These are phyloP conservation scores for Thereva nobilitata DNA, from an alignment of 2,888 invertebrate genomes.

Conservation along the genomic window DNA sequence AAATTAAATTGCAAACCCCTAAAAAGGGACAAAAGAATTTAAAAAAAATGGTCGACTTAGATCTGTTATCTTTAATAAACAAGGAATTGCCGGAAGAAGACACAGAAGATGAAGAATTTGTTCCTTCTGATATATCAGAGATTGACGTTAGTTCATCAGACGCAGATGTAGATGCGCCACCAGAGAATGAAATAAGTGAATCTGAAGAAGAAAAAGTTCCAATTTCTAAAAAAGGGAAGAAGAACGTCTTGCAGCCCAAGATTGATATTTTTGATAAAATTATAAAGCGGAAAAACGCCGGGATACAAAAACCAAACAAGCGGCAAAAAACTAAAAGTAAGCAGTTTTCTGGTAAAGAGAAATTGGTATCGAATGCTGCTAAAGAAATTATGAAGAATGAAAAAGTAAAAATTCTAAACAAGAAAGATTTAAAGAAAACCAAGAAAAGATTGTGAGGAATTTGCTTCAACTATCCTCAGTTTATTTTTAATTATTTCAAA, in stretches of 20 bases:
- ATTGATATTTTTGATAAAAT: conserved; percentile 48
- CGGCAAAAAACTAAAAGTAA: conserved; percentile 43
- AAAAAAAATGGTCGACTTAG: not conserved
- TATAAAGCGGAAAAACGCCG: conserved; percentile 51
- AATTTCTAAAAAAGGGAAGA: conserved; percentile 1
- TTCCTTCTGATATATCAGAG: conserved; percentile 2
- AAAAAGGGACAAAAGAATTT: not conserved
- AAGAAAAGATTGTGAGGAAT: no score
- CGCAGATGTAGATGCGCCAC: conserved; percentile 17
- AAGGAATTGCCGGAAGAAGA: conserved; percentile 20
- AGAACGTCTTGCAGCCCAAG: conserved; percentile 31
- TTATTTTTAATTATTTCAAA: no score
- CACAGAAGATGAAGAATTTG: conserved; percentile 38
- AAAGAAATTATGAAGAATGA: conserved; percentile 44
- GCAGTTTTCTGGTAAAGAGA: conserved; percentile 39
- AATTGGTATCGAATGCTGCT: conserved; percentile 48
- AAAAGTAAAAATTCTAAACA: conserved; percentile 1
- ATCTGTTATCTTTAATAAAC: conserved; percentile 1
- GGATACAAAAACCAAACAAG: conserved; percentile 48
- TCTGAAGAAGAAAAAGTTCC: not conserved
- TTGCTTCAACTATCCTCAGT: no score
- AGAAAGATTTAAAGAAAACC: not conserved
- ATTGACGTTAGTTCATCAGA: conserved; percentile 1
- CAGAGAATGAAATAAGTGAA: not conserved
- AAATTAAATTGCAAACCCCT: not conserved